These are phyloP conservation scores for Epinephelus cyanopodus DNA, from an alignment of 2,113 vertebrate species.

Conservation along the genomic window DNA sequence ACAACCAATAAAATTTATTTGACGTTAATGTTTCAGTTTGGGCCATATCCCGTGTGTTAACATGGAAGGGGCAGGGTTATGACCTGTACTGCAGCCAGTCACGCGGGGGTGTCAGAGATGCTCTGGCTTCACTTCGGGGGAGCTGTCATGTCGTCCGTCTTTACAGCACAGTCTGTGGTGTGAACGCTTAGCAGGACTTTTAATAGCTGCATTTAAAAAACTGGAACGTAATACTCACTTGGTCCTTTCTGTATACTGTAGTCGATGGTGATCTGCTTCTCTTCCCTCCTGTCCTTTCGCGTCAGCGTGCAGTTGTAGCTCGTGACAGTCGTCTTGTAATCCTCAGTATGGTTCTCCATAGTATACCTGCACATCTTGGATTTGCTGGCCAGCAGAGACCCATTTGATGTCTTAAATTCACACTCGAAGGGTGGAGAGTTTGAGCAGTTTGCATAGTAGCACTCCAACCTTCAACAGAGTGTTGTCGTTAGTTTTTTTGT, in stretches of 20 bases:
- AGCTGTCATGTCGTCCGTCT: too few relatives aligned
- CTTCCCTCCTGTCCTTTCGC: background rate
- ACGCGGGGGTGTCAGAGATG: too few relatives aligned
- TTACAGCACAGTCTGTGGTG: background rate
- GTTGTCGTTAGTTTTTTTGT: background rate
- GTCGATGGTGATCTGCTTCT: constrained; percentile 30
- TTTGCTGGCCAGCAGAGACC: rapidly evolving
- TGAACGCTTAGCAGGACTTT: background rate
- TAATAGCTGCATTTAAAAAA: background rate
- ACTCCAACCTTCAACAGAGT: constrained; percentile 53
- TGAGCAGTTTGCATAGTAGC: background rate
- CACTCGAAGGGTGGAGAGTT: background rate
- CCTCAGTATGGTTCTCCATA: background rate
- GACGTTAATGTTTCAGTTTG: too few relatives aligned
- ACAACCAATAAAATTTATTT: too few relatives aligned
- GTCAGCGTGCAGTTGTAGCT: constrained; percentile 48
- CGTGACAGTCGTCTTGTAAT: rapidly evolving
- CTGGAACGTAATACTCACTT: constrained; percentile 26
- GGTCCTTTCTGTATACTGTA: background rate
- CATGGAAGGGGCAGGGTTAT: too few relatives aligned
- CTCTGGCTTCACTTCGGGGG: too few relatives aligned
- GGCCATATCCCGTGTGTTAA: too few relatives aligned
- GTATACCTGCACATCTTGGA: background rate
- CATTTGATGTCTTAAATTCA: background rate
- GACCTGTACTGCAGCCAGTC: too few relatives aligned